Evolutionary conservation across 2,797 vertebrate genomes (phyloP), one percentile per base, ranked within the genome.

Genomic region (Pelodytes ibericus): DNA sequence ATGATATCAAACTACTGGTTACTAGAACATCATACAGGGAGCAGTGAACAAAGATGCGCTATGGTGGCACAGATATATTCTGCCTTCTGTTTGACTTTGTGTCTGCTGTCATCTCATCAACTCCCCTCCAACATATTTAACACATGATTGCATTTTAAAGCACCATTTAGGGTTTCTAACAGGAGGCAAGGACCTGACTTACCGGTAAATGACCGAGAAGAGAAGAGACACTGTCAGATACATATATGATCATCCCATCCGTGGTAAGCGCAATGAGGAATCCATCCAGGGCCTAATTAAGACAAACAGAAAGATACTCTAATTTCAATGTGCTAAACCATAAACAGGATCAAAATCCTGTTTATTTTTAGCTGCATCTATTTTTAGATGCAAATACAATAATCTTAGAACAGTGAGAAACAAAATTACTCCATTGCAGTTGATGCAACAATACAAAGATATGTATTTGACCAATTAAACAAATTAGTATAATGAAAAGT

Each of bases 121-220:
- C n/a, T n/a, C n/a, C n/a, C n/a, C n/a, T n/a, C n/a, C n/a, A n/a
- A n/a, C n/a, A n/a, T n/a, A n/a, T n/a, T n/a, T n/a, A n/a, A n/a
- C n/a, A n/a, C n/a, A n/a, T n/a, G n/a, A n/a, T n/a, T n/a, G n/a
- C n/a, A n/a, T n/a, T n/a, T n/a, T n/a, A n/a, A n/a, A n/a, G n/a
- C n/a, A n/a, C n/a, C n/a, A n/a, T n/a, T n/a, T n/a, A n/a, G n/a
- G n/a, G n/a, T n/a, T n/a, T n/a, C n/a, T n/a, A n/a, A 0, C 53
- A 75, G 31, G 83, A 36, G 4, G 51, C 41, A n/a, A 20, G 16
- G 22, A 24, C 56, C 51, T 65, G 66, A 0, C 96, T 97, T 94
- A 99, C 96, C 86, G 96, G 93, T 88, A 93, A 89, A 91, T 98
- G 92, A 71, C 96, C 97, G 73, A 98, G 95, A 56, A 98, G 92